phyloP scores from a whole-genome alignment of 1,140 invertebrate species.

The Nephotettix cincticeps region DNA sequence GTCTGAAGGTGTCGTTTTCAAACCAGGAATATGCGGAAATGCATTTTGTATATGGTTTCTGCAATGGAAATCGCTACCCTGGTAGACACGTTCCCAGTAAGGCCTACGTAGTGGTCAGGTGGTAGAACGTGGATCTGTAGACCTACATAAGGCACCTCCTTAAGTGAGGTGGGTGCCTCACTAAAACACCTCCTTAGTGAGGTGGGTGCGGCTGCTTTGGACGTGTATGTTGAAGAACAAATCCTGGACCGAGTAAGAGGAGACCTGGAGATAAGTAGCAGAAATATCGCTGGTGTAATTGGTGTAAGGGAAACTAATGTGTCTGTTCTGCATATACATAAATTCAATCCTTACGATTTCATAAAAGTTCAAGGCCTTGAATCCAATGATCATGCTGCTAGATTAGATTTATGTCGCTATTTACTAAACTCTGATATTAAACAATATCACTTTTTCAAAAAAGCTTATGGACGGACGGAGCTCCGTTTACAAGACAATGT shows the following conservation, averaged over 20 bases:
- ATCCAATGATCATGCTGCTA: not conserved
- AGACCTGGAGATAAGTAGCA: not conserved
- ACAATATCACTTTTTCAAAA: not conserved
- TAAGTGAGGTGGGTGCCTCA: constrained; percentile 5
- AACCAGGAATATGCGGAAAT: too few relatives aligned
- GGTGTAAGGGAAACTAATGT: not conserved
- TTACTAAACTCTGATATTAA: constrained; percentile 14
- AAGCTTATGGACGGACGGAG: constrained; percentile 41
- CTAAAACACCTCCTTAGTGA: too few relatives aligned
- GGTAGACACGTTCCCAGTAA: not conserved
- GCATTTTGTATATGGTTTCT: too few relatives aligned
- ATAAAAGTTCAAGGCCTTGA: not conserved
- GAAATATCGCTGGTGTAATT: not conserved
- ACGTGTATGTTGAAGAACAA: not conserved
- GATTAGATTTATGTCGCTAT: not conserved
- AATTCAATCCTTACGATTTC: not conserved
- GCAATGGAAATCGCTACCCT: not conserved
- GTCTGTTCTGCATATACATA: not conserved
- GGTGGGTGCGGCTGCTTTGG: constrained; percentile 1
- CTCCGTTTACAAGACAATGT: constrained; percentile 43
- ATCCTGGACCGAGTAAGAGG: not conserved
- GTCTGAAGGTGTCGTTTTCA: too few relatives aligned
- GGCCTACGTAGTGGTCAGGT: not conserved
- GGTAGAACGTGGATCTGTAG: constrained; percentile 10
- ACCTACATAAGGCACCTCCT: not conserved